A percentile compares a stretch with the other conserved stretches of the same genome.
Evolutionary conservation across 30 jellyfish, hydroid and myxozoan genomes (phyloP).

Genomic region (Cassiopea andromeda): DNA sequence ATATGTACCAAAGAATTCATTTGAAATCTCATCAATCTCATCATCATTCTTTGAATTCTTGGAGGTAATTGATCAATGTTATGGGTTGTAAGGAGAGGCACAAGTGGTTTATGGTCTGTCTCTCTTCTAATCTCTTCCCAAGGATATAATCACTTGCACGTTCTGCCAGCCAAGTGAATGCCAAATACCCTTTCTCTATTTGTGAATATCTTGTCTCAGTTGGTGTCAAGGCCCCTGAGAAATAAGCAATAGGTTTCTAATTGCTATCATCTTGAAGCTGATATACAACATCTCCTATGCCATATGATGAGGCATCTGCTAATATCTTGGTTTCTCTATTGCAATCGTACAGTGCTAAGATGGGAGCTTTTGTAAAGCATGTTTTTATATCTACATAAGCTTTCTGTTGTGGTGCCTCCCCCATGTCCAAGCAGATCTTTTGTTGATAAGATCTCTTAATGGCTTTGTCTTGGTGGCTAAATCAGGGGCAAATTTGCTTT

Average conservation of each 20-base stretch:
- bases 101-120: background rate
- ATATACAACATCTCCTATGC: too few relatives aligned
- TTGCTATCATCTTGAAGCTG: too few relatives aligned
- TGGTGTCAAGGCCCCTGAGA: too few relatives aligned
- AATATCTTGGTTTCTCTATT: constrained; percentile 27
- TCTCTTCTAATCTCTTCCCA: constrained; percentile 39
- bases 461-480: constrained; percentile 28
- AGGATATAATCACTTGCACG: constrained; percentile 42
- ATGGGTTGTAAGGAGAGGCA: constrained; percentile 51
- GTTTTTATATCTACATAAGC: too few relatives aligned
- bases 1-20: constrained; percentile 18
- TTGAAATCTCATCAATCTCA: constrained; percentile 33
- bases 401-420: constrained; percentile 9
- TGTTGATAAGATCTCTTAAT: constrained; percentile 35
- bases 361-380: background rate
- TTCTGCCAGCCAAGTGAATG: too few relatives aligned
- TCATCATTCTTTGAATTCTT: constrained; percentile 18
- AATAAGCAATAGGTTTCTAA: too few relatives aligned
- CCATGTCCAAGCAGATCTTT: constrained; percentile 25
- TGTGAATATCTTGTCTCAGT: too few relatives aligned
- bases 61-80: background rate
- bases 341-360: constrained; percentile 4
- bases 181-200: too few relatives aligned
- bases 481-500: too few relatives aligned
- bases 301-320: background rate